Evolutionary conservation across 2,888 invertebrate genomes (phyloP).

Genomic region (Nomada fabriciana): DNA sequence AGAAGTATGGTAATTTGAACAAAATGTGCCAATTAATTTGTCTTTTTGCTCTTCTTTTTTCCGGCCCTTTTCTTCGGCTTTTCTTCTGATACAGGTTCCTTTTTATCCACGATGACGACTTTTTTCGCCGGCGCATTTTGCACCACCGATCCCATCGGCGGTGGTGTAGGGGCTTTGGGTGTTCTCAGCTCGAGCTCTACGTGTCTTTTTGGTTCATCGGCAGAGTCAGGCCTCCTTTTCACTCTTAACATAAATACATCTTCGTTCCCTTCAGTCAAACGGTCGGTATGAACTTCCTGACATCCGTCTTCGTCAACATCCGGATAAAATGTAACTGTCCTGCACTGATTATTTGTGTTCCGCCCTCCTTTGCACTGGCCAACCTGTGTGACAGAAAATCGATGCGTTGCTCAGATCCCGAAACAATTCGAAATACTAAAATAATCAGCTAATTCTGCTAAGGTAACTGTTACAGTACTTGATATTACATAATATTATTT

Average conservation of each 20-base stretch:
- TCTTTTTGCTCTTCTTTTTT: not conserved
- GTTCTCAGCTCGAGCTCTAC: slow-evolving; percentile 81
- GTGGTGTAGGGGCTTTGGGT: slow-evolving; percentile 70
- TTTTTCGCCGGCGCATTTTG: not conserved
- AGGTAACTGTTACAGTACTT: too few species aligned
- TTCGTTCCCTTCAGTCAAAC: slow-evolving; percentile 75
- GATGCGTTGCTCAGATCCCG: not conserved
- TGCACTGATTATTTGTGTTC: slow-evolving; percentile 68
- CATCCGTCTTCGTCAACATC: slow-evolving; percentile 44
- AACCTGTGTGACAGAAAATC: slow-evolving; percentile 39
- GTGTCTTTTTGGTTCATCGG: slow-evolving; percentile 70
- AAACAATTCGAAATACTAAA: not conserved
- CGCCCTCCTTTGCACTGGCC: slow-evolving; percentile 62
- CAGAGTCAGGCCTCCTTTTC: slow-evolving; percentile 73
- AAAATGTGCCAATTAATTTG: not conserved
- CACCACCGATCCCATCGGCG: not conserved
- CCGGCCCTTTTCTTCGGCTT: not conserved
- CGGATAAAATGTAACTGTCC: slow-evolving; percentile 78
- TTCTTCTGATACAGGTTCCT: not conserved
- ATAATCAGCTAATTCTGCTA: too few species aligned
- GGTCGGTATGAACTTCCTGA: slow-evolving; percentile 79
- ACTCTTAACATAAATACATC: slow-evolving; percentile 78
- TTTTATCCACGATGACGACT: not conserved
- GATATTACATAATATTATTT: not conserved
- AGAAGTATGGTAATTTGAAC: too few species aligned